Evolutionary conservation across 2,113 vertebrate species (phyloP), one percentile per base, ranked within the genome.

Genomic region (Ailuropoda melanoleuca): DNA sequence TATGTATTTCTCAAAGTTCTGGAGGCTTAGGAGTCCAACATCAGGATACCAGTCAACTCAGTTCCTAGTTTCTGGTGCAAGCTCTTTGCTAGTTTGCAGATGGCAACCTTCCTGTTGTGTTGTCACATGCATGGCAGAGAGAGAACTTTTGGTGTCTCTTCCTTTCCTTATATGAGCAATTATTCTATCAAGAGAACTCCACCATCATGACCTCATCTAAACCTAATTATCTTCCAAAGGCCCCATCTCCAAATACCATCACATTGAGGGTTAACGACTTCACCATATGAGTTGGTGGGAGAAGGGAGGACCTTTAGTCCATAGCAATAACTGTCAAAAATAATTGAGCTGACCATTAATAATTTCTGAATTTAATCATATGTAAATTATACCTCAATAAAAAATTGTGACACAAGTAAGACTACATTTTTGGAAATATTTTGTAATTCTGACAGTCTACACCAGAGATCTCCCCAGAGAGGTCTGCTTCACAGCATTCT

Each of bases 1-100:
- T 74, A 83, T 21, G 74, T 92, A n/a, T 93, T 93, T 93, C 24
- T 93, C 66, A 84, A 84, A 50, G 23, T 93, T 74, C 18, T 60
- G 46, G 17, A 93, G 34, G 23, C 39, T 74, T 84, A 84, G 66
- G 48, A 39, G 39, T 74, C 64, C 43, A 72, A 37, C 19, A 81
- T 53, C n/a, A 81, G 39, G n/a, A 84, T 15, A 8, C 11, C 15
- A 80, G 74, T 10, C 46, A 53, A 39, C 37, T 53, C 23, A 64
- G 26, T 48, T 83, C 31, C 55, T 72, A 11, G 64, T 21, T 72
- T 7, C 6, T 72, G 21, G 64, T 58, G 15, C 26, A 2, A 92
- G 7, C 14, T 34, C 21, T 37, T 46, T 60, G 64, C 66, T 72
- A 66, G 14, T 24, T 74, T 48, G 31, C 55, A 50, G 31, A 37